Percentiles rank a stretch among this genome's conserved stretches.
phyloP scores from a whole-genome alignment of 64 coral and sea anemone species.

The Porites lutea region DNA sequence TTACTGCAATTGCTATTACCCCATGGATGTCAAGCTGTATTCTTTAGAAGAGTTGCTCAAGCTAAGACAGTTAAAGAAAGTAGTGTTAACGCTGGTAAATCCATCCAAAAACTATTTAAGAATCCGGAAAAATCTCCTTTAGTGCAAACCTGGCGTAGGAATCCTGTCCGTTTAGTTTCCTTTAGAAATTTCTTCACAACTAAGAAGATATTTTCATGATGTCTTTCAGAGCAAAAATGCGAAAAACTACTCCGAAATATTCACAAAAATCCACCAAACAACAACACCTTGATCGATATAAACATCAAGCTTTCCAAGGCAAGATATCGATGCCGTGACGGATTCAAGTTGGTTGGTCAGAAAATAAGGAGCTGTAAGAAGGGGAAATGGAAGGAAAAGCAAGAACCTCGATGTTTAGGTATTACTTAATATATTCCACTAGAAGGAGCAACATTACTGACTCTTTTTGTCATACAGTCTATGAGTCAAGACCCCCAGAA shows the following conservation, averaged over 20 bases:
- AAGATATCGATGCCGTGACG: conserved; percentile 19
- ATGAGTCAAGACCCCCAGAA: background rate
- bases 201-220: background rate
- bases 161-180: background rate
- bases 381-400: background rate
- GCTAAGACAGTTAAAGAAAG: too few relatives aligned
- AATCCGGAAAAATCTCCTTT: too few relatives aligned
- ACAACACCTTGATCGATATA: background rate
- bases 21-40: too few relatives aligned
- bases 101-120: too few relatives aligned
- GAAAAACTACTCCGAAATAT: conserved; percentile 1
- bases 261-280: background rate
- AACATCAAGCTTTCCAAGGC: background rate
- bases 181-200: background rate
- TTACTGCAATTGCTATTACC: too few relatives aligned
- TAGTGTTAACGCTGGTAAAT: too few relatives aligned
- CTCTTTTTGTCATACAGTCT: background rate
- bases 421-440: background rate
- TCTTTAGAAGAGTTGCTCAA: too few relatives aligned
- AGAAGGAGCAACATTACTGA: too few relatives aligned
- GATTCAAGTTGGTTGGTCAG: background rate
- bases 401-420: conserved; percentile 1
- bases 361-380: background rate
- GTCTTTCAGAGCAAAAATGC: background rate
- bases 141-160: too few relatives aligned